Conservation (phyloP, 1,140 invertebrate genomes). For the Argopecten irradians region DNA sequence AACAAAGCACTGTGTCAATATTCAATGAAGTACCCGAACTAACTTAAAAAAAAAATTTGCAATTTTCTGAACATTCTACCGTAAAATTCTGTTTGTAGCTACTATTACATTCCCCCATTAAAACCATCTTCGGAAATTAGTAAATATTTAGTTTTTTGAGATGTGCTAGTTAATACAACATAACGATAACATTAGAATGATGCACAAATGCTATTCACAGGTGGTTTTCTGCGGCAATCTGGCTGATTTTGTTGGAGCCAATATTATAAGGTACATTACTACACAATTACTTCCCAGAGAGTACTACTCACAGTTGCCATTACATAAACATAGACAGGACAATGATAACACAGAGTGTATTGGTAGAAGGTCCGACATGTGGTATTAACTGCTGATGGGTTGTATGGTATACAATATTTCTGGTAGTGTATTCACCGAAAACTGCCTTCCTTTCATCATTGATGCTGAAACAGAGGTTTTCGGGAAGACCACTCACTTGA, state of each 20-base stretch:
- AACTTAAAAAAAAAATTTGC: neutral
- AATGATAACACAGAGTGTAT: neutral
- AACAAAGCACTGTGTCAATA: neutral
- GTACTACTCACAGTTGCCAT: neutral
- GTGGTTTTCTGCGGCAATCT: neutral
- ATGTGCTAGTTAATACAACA: neutral
- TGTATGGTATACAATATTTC: neutral
- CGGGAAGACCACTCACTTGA: neutral
- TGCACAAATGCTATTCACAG: neutral
- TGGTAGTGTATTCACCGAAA: neutral
- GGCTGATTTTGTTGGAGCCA: neutral
- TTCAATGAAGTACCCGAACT: conserved; percentile 6
- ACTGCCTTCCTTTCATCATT: neutral
- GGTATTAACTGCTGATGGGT: neutral
- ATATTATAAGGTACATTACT: neutral
- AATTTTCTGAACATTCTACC: neutral
- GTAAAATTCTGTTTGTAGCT: neutral
- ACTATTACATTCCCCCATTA: neutral
- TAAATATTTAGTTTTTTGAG: neutral
- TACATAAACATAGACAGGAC: neutral
- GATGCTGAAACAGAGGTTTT: neutral
- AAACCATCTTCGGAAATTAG: neutral
- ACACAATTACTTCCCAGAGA: neutral
- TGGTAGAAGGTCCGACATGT: neutral
- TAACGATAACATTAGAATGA: too few relatives aligned